Evolutionary conservation across 2,797 vertebrate species (phyloP), one percentile per base, ranked within the genome.

Genomic region (Nothura maculosa): DNA sequence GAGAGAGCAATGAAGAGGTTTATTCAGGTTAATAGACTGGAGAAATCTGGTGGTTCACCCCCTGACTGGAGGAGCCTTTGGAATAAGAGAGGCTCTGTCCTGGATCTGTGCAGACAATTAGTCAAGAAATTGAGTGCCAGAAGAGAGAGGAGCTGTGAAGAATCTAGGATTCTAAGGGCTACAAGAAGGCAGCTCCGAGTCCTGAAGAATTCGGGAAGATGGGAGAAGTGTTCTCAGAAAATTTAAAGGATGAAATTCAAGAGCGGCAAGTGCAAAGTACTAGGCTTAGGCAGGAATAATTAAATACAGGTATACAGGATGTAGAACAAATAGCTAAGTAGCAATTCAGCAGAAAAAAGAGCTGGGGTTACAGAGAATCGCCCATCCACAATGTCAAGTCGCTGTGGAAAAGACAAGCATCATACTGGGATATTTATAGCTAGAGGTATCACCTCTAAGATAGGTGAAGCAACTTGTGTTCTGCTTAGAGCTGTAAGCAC

Each of bases 221-320:
- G 80, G 73, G 58, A 93, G 60, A 84, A 95, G 87, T 66, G 80
- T 84, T 84, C 85, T 81, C 77, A 60, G 74, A 91, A 83, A 69
- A 75, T 40, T 93, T 93, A 92, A 94, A 94, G 96, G 94, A 87
- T 87, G 95, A 87, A 89, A 96, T 79, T 70, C 67, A 88, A 95
- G 94, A 96, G 91, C 91, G 70, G 85, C 89, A 81, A 84, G 80
- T 25, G 89, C 75, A 80, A 96, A 92, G 95, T 86, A 79, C 84
- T 92, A 81, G 95, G 95, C 96, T 96, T 96, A 96, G 92, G 60
- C 70, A 96, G 95, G 96, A 93, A 96, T 96, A 96, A 95, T 96
- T 96, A 96, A 94, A 52, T 81, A 32, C 57, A 86, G 80, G 87
- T 84, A 57, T 73, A 79, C 85, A 89, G 96, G 95, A 94, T 90